Conservation (phyloP, 2,797 vertebrate species). For the Parambassis ranga region DNA sequence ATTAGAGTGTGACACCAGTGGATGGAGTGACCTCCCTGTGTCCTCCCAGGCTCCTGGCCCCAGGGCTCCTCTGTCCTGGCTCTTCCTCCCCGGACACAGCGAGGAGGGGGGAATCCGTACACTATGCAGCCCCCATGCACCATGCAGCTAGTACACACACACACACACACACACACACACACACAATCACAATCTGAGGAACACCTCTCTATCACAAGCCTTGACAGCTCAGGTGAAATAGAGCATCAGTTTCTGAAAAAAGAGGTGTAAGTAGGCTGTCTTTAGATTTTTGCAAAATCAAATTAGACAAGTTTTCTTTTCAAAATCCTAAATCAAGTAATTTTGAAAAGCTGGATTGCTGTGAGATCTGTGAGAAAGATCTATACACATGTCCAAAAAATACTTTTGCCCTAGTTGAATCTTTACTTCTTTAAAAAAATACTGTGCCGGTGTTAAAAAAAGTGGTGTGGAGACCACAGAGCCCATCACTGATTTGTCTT, state of each 20-base stretch:
- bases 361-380: too few relatives aligned
- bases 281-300: too few relatives aligned
- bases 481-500: too few relatives aligned
- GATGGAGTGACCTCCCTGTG: conserved; percentile 72
- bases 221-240: conserved; percentile 43
- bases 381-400: too few relatives aligned
- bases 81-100: conserved; percentile 61
- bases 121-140: conserved; percentile 5
- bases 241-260: neutral
- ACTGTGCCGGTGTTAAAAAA: too few relatives aligned
- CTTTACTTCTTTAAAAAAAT: too few relatives aligned
- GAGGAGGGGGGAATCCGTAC: conserved; percentile 5
- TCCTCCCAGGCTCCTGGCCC: conserved; percentile 69
- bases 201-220: conserved; percentile 19
- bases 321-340: too few relatives aligned
- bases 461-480: too few relatives aligned
- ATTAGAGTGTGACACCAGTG: conserved; percentile 71
- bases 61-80: conserved; percentile 65
- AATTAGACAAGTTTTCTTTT: neutral
- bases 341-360: too few relatives aligned
- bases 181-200: conserved; percentile 14
- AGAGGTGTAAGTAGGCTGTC: too few relatives aligned
- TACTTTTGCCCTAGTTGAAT: too few relatives aligned
- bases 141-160: neutral
- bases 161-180: neutral